phyloP scores from a whole-genome alignment of 2,113 vertebrate genomes.

The Diphyllodes magnificus region DNA sequence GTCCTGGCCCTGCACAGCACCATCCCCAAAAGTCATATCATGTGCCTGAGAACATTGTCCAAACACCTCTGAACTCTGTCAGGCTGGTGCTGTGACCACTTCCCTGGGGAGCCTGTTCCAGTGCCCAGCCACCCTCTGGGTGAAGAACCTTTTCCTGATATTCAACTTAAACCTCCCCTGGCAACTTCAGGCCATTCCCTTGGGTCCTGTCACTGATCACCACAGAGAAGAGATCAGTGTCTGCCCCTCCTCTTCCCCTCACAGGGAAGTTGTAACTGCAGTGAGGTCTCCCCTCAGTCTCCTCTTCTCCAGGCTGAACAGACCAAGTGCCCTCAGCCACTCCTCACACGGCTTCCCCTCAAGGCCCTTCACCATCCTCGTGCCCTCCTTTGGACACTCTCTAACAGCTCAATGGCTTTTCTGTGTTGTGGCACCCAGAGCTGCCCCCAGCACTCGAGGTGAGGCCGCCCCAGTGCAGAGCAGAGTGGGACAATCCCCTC shows the following conservation, averaged over 20 bases:
- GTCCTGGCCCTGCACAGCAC: background rate
- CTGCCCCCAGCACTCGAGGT: background rate
- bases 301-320: background rate
- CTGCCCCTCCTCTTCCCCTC: background rate
- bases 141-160: background rate
- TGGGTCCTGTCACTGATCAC: rapidly evolving
- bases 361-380: background rate
- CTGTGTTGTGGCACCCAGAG: rapidly evolving
- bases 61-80: rapidly evolving
- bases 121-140: rapidly evolving
- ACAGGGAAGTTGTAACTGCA: rapidly evolving
- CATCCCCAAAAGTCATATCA: no score
- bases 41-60: background rate
- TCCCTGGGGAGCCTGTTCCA: background rate
- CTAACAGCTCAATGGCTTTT: background rate
- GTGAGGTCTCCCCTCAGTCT: background rate
- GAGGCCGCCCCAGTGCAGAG: background rate
- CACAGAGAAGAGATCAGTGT: rapidly evolving
- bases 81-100: background rate
- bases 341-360: background rate
- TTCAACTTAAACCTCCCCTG: background rate
- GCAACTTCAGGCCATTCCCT: rapidly evolving
- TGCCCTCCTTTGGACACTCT: background rate
- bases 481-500: background rate
- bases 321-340: background rate